Base-by-base conservation (phyloP, 2,888 invertebrate genomes). In the Leptinotarsa juncta region DNA sequence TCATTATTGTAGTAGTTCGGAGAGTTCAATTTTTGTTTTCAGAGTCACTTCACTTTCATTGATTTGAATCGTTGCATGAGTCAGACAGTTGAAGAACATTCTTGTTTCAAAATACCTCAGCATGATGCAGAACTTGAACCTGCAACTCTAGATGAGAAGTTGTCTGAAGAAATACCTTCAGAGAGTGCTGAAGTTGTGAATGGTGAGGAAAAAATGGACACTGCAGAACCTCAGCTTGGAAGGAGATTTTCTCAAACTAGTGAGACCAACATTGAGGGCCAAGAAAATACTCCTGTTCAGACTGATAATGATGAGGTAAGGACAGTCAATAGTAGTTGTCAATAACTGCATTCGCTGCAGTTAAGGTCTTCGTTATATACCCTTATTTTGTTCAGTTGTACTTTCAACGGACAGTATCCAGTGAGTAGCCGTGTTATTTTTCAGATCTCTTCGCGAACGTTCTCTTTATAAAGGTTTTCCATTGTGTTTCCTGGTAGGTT, bases 1-100 rank as follows among this genome's bases (percentile, higher is more conserved):
- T 42, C 42, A 42, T 42, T 42, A 3, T 42, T 42, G 42, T 42
- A 42, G 42, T 12, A 12, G 10, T 42, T 42, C 10, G 3, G 42
- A 42, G 3, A 51, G 65, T 57, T 70, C 51, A 62, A 70, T 60
- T 74, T 23, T 50, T 66, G 3, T 75, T 79, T 74, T 68, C 73
- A 88, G 88, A 87, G 86, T 76, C 86, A 88, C 78, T 86, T 88
- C 75, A 86, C 86, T 26, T 84, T 85, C 81, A 83, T 88, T 62
- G 87, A 88, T 81, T 82, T 88, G 66, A 86, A 82, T 57, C 86
- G 86, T 79, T 86, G 86, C 72, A 87, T 88, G 86, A 87, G 86
- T 71, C 80, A 83, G 75, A 66, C 75, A 48, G 67, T 77, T 26
- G 76, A 73, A 71, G 76, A 73, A 71, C 60, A 51, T 42, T 32